Conservation (phyloP, 2,113 vertebrate genomes). For the Varanus komodoensis region DNA sequence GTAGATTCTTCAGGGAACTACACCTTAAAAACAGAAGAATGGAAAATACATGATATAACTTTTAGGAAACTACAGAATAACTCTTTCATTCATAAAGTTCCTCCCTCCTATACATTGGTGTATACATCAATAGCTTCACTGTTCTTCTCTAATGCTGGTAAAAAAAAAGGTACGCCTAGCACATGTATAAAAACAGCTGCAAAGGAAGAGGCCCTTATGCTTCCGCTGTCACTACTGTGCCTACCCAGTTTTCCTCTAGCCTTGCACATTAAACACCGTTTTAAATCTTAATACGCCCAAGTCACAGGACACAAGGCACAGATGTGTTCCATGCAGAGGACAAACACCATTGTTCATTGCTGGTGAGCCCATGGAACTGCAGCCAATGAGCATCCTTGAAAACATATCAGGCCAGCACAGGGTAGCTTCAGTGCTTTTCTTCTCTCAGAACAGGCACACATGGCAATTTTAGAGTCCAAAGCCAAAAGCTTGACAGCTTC, state of each 20-base stretch:
- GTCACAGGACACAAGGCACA: background rate
- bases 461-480: background rate
- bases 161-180: background rate
- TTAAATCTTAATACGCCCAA: background rate
- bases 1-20: rapidly evolving
- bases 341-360: background rate
- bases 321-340: background rate
- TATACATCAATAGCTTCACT: constrained; percentile 19
- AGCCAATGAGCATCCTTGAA: background rate
- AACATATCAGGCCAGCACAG: background rate
- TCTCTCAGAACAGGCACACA: background rate
- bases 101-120: background rate
- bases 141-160: constrained; percentile 13
- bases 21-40: constrained; percentile 28
- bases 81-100: background rate
- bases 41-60: rapidly evolving
- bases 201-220: constrained; percentile 14
- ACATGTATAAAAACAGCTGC: background rate
- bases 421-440: background rate
- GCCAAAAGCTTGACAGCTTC: background rate
- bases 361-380: background rate
- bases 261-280: background rate
- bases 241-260: background rate
- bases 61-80: rapidly evolving
- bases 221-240: background rate